Conservation (phyloP, 2,888 invertebrate genomes). For the Eupithecia abbreviata region DNA sequence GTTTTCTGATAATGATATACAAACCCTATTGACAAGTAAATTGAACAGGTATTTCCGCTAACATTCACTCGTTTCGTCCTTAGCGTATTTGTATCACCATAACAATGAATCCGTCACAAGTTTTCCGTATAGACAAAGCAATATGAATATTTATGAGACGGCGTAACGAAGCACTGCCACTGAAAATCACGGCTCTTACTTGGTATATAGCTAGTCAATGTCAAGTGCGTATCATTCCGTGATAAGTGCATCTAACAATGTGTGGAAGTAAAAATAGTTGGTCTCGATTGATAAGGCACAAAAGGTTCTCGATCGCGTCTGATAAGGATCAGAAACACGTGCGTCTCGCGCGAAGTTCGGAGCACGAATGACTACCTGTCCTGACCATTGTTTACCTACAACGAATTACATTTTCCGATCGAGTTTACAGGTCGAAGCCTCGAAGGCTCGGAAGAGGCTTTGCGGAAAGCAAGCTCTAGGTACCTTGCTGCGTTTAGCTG, state of each 20-base stretch:
- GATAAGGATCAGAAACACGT: constrained; percentile 67
- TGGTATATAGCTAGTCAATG: constrained; percentile 54
- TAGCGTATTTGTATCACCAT: constrained; percentile 69
- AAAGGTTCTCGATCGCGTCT: constrained; percentile 59
- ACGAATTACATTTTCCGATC: constrained; percentile 79
- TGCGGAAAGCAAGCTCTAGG: constrained; percentile 41
- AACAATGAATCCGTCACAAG: constrained; percentile 73
- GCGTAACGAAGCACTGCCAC: constrained; percentile 65
- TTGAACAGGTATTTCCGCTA: constrained; percentile 71
- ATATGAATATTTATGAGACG: constrained; percentile 68
- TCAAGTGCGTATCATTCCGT: constrained; percentile 68
- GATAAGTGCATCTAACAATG: constrained; percentile 68
- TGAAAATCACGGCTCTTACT: constrained; percentile 61
- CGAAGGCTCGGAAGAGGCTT: constrained; percentile 71
- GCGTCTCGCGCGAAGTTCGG: constrained; percentile 70
- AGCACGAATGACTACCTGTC: constrained; percentile 76
- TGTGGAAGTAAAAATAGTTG: constrained; percentile 50
- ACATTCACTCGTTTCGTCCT: constrained; percentile 66
- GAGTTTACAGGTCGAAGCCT: constrained; percentile 71
- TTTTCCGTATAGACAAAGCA: constrained; percentile 68
- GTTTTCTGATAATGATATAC: constrained; percentile 46
- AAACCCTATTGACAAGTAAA: constrained; percentile 61
- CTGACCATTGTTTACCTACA: constrained; percentile 75
- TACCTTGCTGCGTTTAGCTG: constrained; percentile 18
- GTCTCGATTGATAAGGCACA: constrained; percentile 70